Evolutionary conservation across 2,888 invertebrate genomes (phyloP), one percentile per base, ranked within the genome.

Genomic region (Dasypogon diadema): DNA sequence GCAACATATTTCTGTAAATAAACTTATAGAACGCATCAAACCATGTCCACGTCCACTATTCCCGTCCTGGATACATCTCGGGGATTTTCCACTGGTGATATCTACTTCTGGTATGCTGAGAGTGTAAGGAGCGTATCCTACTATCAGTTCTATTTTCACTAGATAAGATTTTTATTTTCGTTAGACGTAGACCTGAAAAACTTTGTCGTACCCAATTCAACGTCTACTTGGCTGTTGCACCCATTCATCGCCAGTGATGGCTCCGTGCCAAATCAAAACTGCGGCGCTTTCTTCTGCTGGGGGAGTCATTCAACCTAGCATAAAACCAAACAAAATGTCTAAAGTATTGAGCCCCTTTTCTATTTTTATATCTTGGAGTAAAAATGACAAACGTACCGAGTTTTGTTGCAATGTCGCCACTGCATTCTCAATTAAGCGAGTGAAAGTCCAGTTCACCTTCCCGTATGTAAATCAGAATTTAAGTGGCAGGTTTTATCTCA

Each of bases 281-380:
- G 60, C 16, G 60, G 21, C 60, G 60, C 60, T 60, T 60, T 60
- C 60, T 12, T 60, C 37, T 42, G 42, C 34, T 60, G n/a, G n/a
- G n/a, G n/a, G 37, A 37, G 60, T 34, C 60, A 37, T 60, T 60
- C 60, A 60, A 60, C 60, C 37, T 51, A 14, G 37, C n/a, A 26
- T 5, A 5, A 22, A 18, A 37, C 34, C 34, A 60, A 60, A 60
- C 12, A 37, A 37, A 60, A 37, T 37, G 60, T 37, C n/a, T 2
- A 42, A 12, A 42, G n/a, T 42, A 2, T 42, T 42, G 2, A 60
- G 21, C 60, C 37, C 12, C 42, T 12, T 60, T 60, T 60, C 60
- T 60, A 60, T 60, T 60, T 60, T 60, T 60, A 60, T 14, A 30
- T 10, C 26, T 34, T 60, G 18, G n/a, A 60, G 21, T 60, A 16